These are phyloP conservation scores for Grammomys surdaster DNA, from an alignment of 2,113 vertebrate species.

Conservation along the genomic window DNA sequence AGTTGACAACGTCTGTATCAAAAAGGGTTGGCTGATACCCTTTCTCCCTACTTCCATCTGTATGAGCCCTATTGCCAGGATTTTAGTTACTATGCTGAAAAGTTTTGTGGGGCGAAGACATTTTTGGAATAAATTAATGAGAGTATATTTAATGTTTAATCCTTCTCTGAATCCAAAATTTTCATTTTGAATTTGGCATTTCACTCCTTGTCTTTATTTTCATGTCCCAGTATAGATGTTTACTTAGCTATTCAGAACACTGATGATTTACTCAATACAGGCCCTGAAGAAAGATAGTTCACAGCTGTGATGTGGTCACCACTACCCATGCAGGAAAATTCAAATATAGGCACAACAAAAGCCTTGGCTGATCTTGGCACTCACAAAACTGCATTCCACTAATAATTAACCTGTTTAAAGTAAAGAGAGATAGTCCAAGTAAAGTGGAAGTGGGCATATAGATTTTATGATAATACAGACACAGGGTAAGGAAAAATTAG, in stretches of 20 bases:
- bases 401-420: neutral
- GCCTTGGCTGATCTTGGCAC: neutral
- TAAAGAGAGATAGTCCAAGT: neutral
- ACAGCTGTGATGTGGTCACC: rapidly evolving
- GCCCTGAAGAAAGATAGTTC: neutral
- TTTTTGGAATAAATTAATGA: constrained; percentile 12
- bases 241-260: neutral
- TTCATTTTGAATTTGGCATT: constrained; percentile 22
- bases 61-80: neutral
- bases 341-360: neutral
- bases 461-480: neutral
- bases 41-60: neutral
- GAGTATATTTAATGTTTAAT: neutral
- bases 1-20: neutral
- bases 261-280: neutral
- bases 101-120: neutral
- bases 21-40: neutral
- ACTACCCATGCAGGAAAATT: rapidly evolving
- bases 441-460: neutral
- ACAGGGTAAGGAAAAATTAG: neutral
- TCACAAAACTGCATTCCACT: neutral
- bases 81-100: neutral
- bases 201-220: constrained; percentile 44
- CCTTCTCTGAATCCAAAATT: neutral
- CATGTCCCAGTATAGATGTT: neutral